phyloP scores from a whole-genome alignment of 2,888 invertebrate genomes.

The Eupithecia vulgata region DNA sequence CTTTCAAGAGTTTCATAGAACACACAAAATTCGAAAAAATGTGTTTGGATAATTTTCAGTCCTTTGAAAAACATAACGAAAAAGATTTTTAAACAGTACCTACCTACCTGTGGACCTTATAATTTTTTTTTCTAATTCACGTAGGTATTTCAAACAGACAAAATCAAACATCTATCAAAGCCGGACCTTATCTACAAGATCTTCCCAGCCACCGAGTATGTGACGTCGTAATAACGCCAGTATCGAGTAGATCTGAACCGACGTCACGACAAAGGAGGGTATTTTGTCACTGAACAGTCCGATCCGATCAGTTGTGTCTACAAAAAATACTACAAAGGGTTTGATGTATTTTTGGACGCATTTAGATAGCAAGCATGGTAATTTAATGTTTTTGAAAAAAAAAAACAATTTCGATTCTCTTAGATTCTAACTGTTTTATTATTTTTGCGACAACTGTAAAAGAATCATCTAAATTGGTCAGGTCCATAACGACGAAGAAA shows the following conservation, averaged over 20 bases:
- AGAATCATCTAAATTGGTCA: too few relatives aligned
- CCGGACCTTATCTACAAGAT: slow-evolving; percentile 69
- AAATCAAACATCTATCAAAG: slow-evolving; percentile 58
- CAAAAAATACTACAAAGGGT: slow-evolving; percentile 55
- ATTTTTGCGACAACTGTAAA: too few relatives aligned
- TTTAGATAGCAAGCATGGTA: slow-evolving; percentile 12
- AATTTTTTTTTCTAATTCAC: too few relatives aligned
- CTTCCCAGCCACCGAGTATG: slow-evolving; percentile 80
- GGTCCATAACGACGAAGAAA: too few relatives aligned
- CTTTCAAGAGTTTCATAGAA: not conserved
- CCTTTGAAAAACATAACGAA: too few relatives aligned
- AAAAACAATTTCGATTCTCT: too few relatives aligned
- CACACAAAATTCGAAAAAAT: not conserved
- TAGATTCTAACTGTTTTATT: too few relatives aligned
- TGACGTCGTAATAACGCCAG: slow-evolving; percentile 83
- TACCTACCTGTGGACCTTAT: too few relatives aligned
- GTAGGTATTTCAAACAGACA: slow-evolving; percentile 36
- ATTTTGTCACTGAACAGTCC: slow-evolving; percentile 82
- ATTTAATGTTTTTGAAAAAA: not conserved
- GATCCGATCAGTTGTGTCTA: slow-evolving; percentile 76
- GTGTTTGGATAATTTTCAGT: not conserved
- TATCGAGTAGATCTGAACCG: slow-evolving; percentile 75
- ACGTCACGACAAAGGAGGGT: slow-evolving; percentile 77
- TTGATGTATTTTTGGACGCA: slow-evolving; percentile 18
- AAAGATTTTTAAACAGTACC: too few relatives aligned